These are phyloP conservation scores for Cordilura impudica DNA, from an alignment of 2,888 invertebrate species.

Conservation along the genomic window DNA sequence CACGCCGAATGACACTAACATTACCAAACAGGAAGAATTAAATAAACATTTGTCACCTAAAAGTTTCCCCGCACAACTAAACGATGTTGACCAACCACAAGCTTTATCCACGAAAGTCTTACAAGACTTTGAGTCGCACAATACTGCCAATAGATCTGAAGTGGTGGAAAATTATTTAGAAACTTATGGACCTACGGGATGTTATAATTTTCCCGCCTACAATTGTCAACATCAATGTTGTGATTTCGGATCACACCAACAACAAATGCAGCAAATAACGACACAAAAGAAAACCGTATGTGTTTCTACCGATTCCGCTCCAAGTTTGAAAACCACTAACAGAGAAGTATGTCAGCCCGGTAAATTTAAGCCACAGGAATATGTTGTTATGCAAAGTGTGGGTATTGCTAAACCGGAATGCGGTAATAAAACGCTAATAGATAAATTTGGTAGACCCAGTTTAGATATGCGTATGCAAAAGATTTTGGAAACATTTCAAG, in stretches of 20 bases:
- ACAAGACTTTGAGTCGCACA: constrained; percentile 51
- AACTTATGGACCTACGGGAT: constrained; percentile 44
- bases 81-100: background rate
- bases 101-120: constrained; percentile 40
- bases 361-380: constrained; percentile 47
- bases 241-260: background rate
- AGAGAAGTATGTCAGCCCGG: background rate
- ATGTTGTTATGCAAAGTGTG: constrained; percentile 57
- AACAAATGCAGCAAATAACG: background rate
- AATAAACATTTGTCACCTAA: too few species aligned
- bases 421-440: background rate
- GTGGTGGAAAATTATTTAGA: constrained; percentile 58
- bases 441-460: constrained; percentile 42
- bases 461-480: constrained; percentile 64
- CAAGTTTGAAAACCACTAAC: constrained; percentile 40
- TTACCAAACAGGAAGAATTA: constrained; percentile 9
- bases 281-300: constrained; percentile 43
- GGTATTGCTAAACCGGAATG: constrained; percentile 7
- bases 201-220: constrained; percentile 44
- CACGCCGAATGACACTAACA: constrained; percentile 26
- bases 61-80: background rate
- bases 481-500: constrained; percentile 61
- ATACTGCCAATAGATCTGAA: constrained; percentile 32
- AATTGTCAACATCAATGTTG: constrained; percentile 30
- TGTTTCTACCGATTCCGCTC: constrained; percentile 63